Evolutionary conservation across 2,888 invertebrate species (phyloP).

Genomic region (Drosophila mulleri): DNA sequence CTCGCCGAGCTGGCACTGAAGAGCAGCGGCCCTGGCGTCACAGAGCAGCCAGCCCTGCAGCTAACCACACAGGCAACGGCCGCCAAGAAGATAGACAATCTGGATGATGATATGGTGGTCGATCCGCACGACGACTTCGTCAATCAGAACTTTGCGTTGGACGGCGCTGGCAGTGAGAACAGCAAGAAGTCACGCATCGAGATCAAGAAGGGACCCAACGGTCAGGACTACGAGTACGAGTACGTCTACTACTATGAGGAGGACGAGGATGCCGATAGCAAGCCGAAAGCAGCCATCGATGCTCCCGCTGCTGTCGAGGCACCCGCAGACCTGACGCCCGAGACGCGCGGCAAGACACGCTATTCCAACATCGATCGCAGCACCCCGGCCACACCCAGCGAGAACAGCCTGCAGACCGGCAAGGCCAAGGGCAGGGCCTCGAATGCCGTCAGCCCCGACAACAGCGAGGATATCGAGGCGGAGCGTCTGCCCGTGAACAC

Average conservation of each 20-base stretch:
- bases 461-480: conserved; percentile 77
- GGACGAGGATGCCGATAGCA: conserved; percentile 87
- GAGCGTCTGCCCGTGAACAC: conserved; percentile 91
- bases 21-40: conserved; percentile 44
- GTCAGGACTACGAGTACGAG: conserved; percentile 96
- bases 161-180: conserved; percentile 89
- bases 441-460: conserved; percentile 55
- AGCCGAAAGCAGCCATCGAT: conserved; percentile 83
- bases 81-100: conserved; percentile 55
- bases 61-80: conserved; percentile 77
- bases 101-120: conserved; percentile 71
- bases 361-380: conserved; percentile 84
- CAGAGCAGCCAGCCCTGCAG: conserved; percentile 60
- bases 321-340: conserved; percentile 69
- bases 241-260: conserved; percentile 96
- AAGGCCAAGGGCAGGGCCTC: conserved; percentile 86
- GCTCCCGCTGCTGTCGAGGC: conserved; percentile 56
- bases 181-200: conserved; percentile 90
- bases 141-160: conserved; percentile 86
- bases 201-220: conserved; percentile 95
- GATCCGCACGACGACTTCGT: conserved; percentile 82
- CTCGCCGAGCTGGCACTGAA: conserved; percentile 50
- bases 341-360: conserved; percentile 86
- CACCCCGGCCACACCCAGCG: conserved; percentile 85
- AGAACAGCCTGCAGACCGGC: conserved; percentile 89